Evolutionary conservation across 2,113 vertebrate species (phyloP).

Genomic region (Chionis minor): DNA sequence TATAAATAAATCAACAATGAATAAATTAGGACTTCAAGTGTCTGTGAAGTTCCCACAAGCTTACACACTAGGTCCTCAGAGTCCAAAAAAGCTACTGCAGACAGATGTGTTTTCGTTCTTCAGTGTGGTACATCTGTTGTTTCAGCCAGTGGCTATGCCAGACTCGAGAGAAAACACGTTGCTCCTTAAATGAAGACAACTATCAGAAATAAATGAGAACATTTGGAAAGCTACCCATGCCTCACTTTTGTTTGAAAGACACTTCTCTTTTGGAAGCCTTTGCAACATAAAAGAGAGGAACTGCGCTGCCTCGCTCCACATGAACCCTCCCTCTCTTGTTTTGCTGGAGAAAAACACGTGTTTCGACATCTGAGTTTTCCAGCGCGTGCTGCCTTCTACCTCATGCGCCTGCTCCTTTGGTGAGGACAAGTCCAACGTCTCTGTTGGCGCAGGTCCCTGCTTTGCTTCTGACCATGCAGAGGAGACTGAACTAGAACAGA

Average conservation of each 20-base stretch:
- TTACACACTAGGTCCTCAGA: conserved; percentile 10
- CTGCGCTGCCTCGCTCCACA: not conserved
- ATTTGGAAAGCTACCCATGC: not conserved
- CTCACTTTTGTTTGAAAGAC: conserved; percentile 12
- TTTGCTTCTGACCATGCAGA: not conserved
- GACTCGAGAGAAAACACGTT: conserved; percentile 14
- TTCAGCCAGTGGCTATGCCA: conserved; percentile 52
- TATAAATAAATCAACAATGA: conserved; percentile 61
- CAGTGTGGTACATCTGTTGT: conserved; percentile 48
- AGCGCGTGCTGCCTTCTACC: not conserved
- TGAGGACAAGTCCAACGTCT: not conserved
- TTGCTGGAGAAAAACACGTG: not conserved
- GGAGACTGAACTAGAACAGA: not conserved
- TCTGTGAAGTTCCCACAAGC: conserved; percentile 28
- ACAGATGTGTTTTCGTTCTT: conserved; percentile 50
- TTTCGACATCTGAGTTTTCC: not conserved
- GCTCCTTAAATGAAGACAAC: conserved; percentile 52
- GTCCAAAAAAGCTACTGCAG: conserved; percentile 12
- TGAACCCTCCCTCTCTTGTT: not conserved
- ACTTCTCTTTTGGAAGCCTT: conserved; percentile 5
- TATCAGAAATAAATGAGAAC: conserved; percentile 47
- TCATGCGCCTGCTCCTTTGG: not conserved
- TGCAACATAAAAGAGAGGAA: not conserved
- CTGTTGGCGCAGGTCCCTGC: not conserved
- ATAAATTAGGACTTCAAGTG: conserved; percentile 44